Evolutionary conservation across 2,888 invertebrate species (phyloP).

Genomic region (Leptinotarsa peninsularis): DNA sequence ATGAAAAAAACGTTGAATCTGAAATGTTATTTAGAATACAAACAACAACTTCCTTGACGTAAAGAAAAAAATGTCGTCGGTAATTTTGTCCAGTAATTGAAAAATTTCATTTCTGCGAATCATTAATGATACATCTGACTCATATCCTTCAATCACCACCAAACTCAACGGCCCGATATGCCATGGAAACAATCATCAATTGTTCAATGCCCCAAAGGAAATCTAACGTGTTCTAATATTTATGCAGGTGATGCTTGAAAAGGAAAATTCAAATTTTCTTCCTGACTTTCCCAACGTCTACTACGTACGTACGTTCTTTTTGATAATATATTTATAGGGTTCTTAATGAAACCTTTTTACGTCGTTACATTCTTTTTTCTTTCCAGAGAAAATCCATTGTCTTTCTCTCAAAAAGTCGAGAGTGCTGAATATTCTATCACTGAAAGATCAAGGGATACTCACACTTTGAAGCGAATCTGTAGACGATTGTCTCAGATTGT

Average conservation of each 20-base stretch:
- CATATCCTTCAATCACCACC: background rate
- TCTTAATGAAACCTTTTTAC: slow-evolving; percentile 39
- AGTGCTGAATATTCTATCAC: slow-evolving; percentile 29
- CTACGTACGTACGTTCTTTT: slow-evolving; percentile 37
- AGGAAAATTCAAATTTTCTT: slow-evolving; percentile 37
- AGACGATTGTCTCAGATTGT: too few relatives aligned
- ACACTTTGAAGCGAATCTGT: background rate
- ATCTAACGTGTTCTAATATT: slow-evolving; percentile 51
- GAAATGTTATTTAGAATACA: too few relatives aligned
- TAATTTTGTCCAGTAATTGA: too few relatives aligned
- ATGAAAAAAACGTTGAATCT: too few relatives aligned
- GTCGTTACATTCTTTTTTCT: slow-evolving; percentile 32
- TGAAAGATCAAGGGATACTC: background rate
- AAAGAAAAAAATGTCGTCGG: too few relatives aligned
- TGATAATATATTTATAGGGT: slow-evolving; percentile 41
- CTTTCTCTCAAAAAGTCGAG: slow-evolving; percentile 17
- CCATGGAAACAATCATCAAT: slow-evolving; percentile 43
- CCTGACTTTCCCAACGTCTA: slow-evolving; percentile 22
- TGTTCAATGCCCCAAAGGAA: slow-evolving; percentile 51
- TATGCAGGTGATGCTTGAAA: slow-evolving; percentile 43
- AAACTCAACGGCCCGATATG: background rate
- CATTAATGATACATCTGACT: background rate
- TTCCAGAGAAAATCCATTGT: slow-evolving; percentile 31
- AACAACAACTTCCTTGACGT: too few relatives aligned
- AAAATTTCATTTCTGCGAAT: background rate